These are phyloP conservation scores for Rhinichthys osculus DNA, from an alignment of 2,797 vertebrate species.

Conservation along the genomic window DNA sequence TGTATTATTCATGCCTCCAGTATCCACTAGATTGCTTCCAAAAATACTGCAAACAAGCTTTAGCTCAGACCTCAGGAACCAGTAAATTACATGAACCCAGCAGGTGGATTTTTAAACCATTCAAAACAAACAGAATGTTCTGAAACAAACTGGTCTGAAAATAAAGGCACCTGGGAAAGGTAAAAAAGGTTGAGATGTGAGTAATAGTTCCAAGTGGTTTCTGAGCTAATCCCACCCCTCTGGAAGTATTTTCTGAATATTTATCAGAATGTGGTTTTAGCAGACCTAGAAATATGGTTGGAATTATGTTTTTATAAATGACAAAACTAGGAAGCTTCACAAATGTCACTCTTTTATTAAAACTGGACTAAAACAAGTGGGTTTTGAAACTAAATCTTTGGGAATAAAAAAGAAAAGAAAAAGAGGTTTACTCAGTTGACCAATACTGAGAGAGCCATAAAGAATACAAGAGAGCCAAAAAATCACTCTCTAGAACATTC, in stretches of 20 bases:
- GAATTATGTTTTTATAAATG: neutral
- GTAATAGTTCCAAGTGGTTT: neutral
- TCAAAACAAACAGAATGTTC: conserved; percentile 6
- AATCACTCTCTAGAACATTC: too few species aligned
- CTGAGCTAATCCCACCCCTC: neutral
- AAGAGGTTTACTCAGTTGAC: neutral
- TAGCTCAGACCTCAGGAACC: neutral
- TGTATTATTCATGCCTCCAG: neutral
- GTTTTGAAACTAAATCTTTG: neutral
- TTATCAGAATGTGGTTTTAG: neutral
- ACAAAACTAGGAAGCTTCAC: neutral
- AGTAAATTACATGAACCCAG: neutral
- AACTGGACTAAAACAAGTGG: neutral
- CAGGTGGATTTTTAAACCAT: neutral
- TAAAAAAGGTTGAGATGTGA: neutral
- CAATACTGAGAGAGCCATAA: neutral
- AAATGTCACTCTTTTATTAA: neutral
- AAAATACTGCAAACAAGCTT: neutral
- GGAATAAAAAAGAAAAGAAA: neutral
- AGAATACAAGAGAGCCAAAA: too few species aligned
- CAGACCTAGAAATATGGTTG: neutral
- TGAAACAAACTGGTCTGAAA: neutral
- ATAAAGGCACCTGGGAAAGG: neutral
- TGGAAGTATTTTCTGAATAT: neutral
- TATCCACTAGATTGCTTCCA: neutral